Evolutionary conservation across 2,113 vertebrate genomes (phyloP).

Genomic region (Osmerus eperlanus): DNA sequence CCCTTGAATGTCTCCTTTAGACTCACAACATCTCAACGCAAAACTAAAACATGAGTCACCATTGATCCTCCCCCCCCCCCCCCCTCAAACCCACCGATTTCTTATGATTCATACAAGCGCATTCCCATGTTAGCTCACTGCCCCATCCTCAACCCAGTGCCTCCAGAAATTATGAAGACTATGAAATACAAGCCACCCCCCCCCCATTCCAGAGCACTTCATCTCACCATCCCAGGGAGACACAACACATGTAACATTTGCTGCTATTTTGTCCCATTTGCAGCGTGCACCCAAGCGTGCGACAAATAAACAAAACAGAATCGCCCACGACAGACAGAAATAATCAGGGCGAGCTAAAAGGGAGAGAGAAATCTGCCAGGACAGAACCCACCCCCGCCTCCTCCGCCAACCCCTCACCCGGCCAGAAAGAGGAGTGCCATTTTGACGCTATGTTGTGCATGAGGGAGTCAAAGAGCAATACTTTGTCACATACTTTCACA

Average conservation of each 20-base stretch:
- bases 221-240: constrained; percentile 43
- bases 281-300: not conserved
- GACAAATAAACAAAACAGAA: constrained; percentile 4
- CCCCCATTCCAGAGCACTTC: constrained; percentile 45
- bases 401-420: not conserved
- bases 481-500: too few relatives aligned
- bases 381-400: constrained; percentile 12
- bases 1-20: not conserved
- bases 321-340: constrained; percentile 3
- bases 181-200: constrained; percentile 49
- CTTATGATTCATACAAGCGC: constrained; percentile 54
- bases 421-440: not conserved
- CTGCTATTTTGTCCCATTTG: constrained; percentile 8
- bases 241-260: constrained; percentile 33
- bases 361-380: constrained; percentile 15
- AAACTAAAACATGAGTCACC: constrained; percentile 48
- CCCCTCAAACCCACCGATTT: constrained; percentile 18
- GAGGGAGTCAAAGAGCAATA: too few relatives aligned
- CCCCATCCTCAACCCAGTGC: constrained; percentile 52
- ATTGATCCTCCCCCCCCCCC: constrained; percentile 45
- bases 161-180: constrained; percentile 62
- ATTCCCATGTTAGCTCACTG: constrained; percentile 47
- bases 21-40: not conserved
- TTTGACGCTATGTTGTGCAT: too few relatives aligned
- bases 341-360: constrained; percentile 24